Conservation (phyloP, 2,797 vertebrate species). For the Acipenser oxyrinchus region DNA sequence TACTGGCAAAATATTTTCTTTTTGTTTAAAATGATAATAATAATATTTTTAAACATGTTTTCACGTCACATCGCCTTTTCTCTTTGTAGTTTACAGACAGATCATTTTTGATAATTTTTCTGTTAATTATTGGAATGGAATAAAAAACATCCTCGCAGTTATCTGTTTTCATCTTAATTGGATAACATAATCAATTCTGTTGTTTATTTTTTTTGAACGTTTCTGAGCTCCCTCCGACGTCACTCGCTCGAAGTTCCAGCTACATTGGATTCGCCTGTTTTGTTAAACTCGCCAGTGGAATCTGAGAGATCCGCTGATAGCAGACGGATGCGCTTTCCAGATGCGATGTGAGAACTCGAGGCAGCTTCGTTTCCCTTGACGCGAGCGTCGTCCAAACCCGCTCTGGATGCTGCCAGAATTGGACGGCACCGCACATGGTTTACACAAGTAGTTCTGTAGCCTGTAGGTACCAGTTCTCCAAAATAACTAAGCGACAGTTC, state of each 20-base stretch:
- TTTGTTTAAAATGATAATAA: too few species aligned
- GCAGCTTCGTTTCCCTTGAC: too few species aligned
- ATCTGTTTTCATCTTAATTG: slow-evolving; percentile 7
- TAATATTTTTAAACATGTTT: too few species aligned
- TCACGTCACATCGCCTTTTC: too few species aligned
- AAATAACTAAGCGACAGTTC: slow-evolving; percentile 18
- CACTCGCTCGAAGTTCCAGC: slow-evolving; percentile 1
- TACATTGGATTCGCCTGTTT: slow-evolving; percentile 7
- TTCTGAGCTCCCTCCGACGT: not conserved
- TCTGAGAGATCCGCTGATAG: not conserved
- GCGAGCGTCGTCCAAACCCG: too few species aligned
- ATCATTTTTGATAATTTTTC: not conserved
- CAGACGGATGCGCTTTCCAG: too few species aligned
- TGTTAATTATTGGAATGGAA: not conserved
- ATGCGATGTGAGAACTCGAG: too few species aligned
- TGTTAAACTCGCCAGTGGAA: slow-evolving; percentile 9
- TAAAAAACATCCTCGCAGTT: slow-evolving; percentile 2
- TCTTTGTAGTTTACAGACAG: too few species aligned
- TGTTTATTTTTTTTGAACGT: not conserved
- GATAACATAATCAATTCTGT: slow-evolving; percentile 9
- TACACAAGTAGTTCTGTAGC: not conserved
- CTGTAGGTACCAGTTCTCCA: slow-evolving; percentile 12
- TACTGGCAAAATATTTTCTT: too few species aligned
- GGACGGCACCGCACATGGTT: slow-evolving; percentile 13
- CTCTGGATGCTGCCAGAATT: too few species aligned